Evolutionary conservation across 2,113 vertebrate genomes (phyloP), one percentile per base, ranked within the genome.

Genomic region (Lagenorhynchus albirostris): DNA sequence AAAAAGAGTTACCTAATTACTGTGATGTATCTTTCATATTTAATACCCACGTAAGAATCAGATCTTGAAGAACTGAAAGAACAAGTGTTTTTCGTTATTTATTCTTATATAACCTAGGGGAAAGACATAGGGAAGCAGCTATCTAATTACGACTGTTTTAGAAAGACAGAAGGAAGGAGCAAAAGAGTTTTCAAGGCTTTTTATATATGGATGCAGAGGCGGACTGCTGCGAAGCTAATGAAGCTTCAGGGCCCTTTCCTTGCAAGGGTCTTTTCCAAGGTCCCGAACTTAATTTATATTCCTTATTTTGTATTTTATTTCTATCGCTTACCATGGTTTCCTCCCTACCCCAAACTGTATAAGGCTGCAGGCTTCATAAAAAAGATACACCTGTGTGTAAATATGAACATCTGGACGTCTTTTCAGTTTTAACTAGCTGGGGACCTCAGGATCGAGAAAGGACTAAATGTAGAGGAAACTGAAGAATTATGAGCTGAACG

Each of bases 61-160:
- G 81, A 97, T 96, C 76, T 95, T 91, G 74, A 96, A 83, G 80
- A 98, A 92, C 70, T 90, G 94, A 97, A 94, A 82, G 95, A 97
- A 96, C 87, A 86, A 96, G 77, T 88, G 94, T 97, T 94, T 97
- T 97, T 97, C 97, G 96, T 96, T 98, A 98, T 97, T 97, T 97
- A 97, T 96, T 97, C 96, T 98, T 98, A 97, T 94, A 93, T 98
- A 96, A 97, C 96, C 96, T 89, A 93, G 23, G 90, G 90, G 92
- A 98, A 96, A 97, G 83, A 65, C 88, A 90, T 26, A 88, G 82
- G 81, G 85, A 97, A 95, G 95, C 38, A 97, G 92, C 88, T 97
- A 88, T 91, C 88, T 96, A 96, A 97, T 96, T 98, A 98, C 89
- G 96, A 95, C 94, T 95, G 71, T 96, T 97, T 98, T 92, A 96